These are phyloP conservation scores for Geotrypetes seraphini DNA, from an alignment of 2,797 vertebrate genomes.

Conservation along the genomic window DNA sequence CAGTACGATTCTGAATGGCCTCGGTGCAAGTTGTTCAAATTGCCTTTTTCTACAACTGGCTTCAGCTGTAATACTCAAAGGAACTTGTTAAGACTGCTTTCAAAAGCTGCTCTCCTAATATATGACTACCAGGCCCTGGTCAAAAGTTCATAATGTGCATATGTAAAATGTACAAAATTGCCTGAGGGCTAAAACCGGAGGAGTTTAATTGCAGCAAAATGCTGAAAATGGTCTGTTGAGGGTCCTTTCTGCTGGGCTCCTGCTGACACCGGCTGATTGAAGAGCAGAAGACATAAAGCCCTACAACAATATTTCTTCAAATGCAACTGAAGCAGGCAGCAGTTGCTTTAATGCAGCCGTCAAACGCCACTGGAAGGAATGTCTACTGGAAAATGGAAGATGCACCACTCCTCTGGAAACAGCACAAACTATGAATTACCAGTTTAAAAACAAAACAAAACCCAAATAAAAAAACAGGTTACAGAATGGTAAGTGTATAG, in stretches of 20 bases:
- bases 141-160: conserved; percentile 92
- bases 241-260: conserved; percentile 63
- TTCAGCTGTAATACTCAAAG: conserved; percentile 78
- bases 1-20: conserved; percentile 73
- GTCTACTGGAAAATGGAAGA: conserved; percentile 30
- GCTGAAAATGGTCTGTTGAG: conserved; percentile 73
- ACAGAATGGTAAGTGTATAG: too few relatives aligned
- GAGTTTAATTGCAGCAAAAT: conserved; percentile 91
- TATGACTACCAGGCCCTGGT: conserved; percentile 79
- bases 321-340: conserved; percentile 43
- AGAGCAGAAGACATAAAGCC: conserved; percentile 60
- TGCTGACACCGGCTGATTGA: conserved; percentile 62
- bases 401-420: too few relatives aligned
- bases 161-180: conserved; percentile 98
- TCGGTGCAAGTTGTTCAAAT: conserved; percentile 77
- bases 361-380: conserved; percentile 26
- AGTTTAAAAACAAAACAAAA: too few relatives aligned
- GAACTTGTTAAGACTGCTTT: conserved; percentile 91
- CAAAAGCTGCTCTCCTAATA: conserved; percentile 73
- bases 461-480: too few relatives aligned
- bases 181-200: conserved; percentile 83
- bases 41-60: conserved; percentile 68
- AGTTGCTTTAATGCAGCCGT: conserved; percentile 35
- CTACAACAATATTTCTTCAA: conserved; percentile 64
- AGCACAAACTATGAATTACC: too few relatives aligned